Evolutionary conservation across 2,888 invertebrate genomes (phyloP), one percentile per base, ranked within the genome.

Genomic region (Podotricha telesiphe): DNA sequence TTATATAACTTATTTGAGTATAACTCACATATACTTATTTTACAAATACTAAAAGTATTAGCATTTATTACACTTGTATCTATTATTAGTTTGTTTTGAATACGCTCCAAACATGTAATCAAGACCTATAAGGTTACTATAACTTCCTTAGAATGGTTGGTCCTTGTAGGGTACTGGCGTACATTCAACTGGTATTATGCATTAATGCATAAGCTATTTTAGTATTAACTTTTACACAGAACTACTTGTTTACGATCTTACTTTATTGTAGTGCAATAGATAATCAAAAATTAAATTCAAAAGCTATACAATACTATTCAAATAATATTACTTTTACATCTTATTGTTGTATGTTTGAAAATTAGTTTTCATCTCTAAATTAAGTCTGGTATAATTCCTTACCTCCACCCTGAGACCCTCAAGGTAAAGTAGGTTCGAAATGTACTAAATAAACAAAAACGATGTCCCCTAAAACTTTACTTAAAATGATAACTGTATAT

Each of bases 161-260:
- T 62, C 34, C 55, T 34, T 62, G 40, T 67, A 63, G 17, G 37
- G 62, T 45, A 63, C 37, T 55, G 7, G 62, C 53, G 62, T 63
- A 67, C 62, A 63, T 55, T 62, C 67, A 67, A 67, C 62, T 48
- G 34, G 28, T 45, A 42, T 45, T 61, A 56, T 65, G 34, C 45
- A 51, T 61, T 58, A 48, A 65, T 65, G 65, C 47, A 66, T 47
- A 37, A 11, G 59, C 42, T 66, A 62, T 48, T 62, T 62, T 50
- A 37, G 15, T 19, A 62, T 37, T 62, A 47, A 62, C 19, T 20
- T 62, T 62, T 45, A 58, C 42, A 42, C 10, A 45, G 42, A 22
- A 22, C 42, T 58, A 58, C 22, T 17, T 45, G 45, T 59, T 42
- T 59, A n/a, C 2, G n/a, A 59, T 45, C 20, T 22, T 17, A 28